Conservation (phyloP, 2,797 vertebrate species). For the Channallabes apus region DNA sequence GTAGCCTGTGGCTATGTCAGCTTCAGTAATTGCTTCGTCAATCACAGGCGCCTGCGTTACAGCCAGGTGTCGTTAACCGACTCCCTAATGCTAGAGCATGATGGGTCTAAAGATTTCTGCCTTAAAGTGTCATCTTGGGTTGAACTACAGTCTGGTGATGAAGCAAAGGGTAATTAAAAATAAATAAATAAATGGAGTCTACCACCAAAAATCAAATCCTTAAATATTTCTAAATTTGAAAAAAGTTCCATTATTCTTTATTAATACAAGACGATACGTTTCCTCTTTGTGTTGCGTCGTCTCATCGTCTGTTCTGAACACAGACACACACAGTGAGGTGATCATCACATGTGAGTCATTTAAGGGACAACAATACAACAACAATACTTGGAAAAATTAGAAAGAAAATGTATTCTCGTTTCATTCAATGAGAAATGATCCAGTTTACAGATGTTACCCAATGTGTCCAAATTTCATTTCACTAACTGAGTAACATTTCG, state of each 20-base stretch:
- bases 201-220: background rate
- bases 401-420: background rate
- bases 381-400: too few species aligned
- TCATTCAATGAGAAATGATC: background rate
- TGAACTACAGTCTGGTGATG: background rate
- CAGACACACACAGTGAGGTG: background rate
- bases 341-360: background rate
- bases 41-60: constrained; percentile 25
- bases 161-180: background rate
- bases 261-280: background rate
- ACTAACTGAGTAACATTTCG: background rate
- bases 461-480: background rate
- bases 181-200: too few species aligned
- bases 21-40: constrained; percentile 28
- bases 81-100: background rate
- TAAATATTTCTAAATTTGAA: background rate
- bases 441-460: background rate
- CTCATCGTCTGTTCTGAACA: too few species aligned
- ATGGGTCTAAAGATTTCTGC: background rate
- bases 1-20: constrained; percentile 14
- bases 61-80: constrained; percentile 27
- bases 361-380: background rate
- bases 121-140: background rate
- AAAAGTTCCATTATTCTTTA: background rate
- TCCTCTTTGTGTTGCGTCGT: too few species aligned